Evolutionary conservation across 2,888 invertebrate genomes (phyloP).

Genomic region (Mycalesis mineus): DNA sequence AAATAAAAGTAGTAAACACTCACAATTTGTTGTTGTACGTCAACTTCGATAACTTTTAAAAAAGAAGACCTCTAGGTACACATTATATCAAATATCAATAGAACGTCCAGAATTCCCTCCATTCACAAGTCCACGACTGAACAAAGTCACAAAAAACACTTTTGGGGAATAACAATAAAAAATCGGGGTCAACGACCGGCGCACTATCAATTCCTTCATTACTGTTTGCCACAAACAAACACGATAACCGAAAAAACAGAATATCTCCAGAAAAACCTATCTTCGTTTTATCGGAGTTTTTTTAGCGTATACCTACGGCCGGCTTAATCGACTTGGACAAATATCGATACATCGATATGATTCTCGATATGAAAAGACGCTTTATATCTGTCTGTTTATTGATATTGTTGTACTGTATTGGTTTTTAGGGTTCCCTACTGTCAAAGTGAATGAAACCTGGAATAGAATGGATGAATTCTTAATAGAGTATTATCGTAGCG

Average conservation of each 20-base stretch:
- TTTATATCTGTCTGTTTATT: slow-evolving; percentile 46
- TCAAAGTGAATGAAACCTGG: too few relatives aligned
- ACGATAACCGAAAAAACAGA: slow-evolving; percentile 65
- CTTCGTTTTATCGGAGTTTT: slow-evolving; percentile 53
- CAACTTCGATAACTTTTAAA: neutral
- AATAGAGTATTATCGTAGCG: too few relatives aligned
- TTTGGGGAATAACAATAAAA: slow-evolving; percentile 31
- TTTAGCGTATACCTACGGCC: slow-evolving; percentile 55
- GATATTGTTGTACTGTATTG: slow-evolving; percentile 46
- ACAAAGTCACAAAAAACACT: slow-evolving; percentile 18
- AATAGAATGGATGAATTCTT: too few relatives aligned
- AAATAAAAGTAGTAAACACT: too few relatives aligned
- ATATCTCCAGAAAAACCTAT: slow-evolving; percentile 54
- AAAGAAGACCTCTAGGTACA: neutral
- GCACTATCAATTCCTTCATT: slow-evolving; percentile 67
- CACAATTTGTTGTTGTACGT: too few relatives aligned
- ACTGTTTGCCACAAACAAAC: slow-evolving; percentile 64
- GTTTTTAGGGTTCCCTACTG: slow-evolving; percentile 10
- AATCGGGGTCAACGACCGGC: slow-evolving; percentile 45
- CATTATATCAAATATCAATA: neutral
- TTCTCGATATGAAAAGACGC: slow-evolving; percentile 53
- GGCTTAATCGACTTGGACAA: slow-evolving; percentile 67
- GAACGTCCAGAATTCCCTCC: neutral
- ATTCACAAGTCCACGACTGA: neutral
- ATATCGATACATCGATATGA: slow-evolving; percentile 53